These are phyloP conservation scores for Miichthys miiuy DNA, from an alignment of 2,797 vertebrate species.

Conservation along the genomic window DNA sequence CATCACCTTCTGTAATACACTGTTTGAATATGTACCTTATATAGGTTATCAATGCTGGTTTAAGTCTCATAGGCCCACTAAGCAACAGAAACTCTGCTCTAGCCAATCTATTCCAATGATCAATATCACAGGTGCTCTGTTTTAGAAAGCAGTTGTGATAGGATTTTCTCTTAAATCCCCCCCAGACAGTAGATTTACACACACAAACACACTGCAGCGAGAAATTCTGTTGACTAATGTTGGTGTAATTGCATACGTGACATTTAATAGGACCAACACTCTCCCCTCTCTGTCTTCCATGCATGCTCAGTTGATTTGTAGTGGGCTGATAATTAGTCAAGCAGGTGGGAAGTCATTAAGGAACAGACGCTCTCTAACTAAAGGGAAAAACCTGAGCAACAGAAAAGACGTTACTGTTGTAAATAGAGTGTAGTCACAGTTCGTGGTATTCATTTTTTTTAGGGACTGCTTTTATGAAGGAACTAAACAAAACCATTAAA, in stretches of 20 bases:
- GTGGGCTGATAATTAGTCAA: constrained; percentile 69
- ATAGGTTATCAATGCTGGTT: constrained; percentile 2
- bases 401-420: not conserved
- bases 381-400: constrained; percentile 29
- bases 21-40: not conserved
- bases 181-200: not conserved
- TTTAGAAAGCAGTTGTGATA: constrained; percentile 3
- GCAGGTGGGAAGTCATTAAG: constrained; percentile 75
- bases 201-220: constrained; percentile 2
- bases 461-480: constrained; percentile 19
- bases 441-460: not conserved
- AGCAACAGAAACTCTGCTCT: constrained; percentile 5
- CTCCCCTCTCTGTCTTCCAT: constrained; percentile 42
- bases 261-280: constrained; percentile 27
- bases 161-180: constrained; percentile 18
- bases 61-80: not conserved
- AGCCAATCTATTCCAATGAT: constrained; percentile 4
- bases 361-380: constrained; percentile 60
- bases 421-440: constrained; percentile 22
- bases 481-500: constrained; percentile 15
- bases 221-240: constrained; percentile 28
- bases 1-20: not conserved
- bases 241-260: constrained; percentile 44
- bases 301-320: constrained; percentile 58
- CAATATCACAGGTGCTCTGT: constrained; percentile 5